phyloP scores from a whole-genome alignment of 2,888 invertebrate species.

The Conomelus anceps region DNA sequence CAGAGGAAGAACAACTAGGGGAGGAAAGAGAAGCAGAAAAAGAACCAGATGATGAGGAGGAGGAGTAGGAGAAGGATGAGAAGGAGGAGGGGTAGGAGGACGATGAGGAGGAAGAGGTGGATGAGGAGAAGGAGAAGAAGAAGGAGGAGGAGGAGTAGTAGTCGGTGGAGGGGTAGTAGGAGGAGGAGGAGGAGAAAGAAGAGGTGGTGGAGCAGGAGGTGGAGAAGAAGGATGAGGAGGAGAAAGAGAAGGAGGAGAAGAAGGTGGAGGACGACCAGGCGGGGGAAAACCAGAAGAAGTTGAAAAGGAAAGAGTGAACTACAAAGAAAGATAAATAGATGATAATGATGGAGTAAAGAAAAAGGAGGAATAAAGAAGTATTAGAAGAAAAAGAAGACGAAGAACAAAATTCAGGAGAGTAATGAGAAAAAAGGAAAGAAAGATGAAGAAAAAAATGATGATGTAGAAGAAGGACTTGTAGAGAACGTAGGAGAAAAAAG shows the following conservation, averaged over 20 bases:
- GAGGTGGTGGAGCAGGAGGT: background rate
- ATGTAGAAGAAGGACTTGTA: background rate
- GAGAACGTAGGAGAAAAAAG: background rate
- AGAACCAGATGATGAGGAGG: background rate
- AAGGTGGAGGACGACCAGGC: background rate
- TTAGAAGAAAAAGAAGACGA: background rate
- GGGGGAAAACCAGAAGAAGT: background rate
- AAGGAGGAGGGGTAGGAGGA: background rate
- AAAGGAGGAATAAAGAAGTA: background rate
- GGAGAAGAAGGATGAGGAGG: constrained; percentile 30
- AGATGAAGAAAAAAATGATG: constrained; percentile 19
- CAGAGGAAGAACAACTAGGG: background rate
- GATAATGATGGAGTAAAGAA: background rate
- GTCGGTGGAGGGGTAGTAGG: no score
- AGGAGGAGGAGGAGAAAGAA: background rate
- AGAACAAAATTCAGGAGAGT: background rate
- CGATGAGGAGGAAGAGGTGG: no score
- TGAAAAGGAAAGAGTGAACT: background rate
- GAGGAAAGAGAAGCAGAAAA: background rate
- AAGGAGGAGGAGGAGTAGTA: no score
- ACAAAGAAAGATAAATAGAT: background rate
- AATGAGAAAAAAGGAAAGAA: constrained; percentile 21
- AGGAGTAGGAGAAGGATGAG: background rate
- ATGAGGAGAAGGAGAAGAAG: no score
- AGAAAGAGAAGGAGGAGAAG: background rate